Conservation (phyloP, 1,140 invertebrate species). For the Megathymus violae region DNA sequence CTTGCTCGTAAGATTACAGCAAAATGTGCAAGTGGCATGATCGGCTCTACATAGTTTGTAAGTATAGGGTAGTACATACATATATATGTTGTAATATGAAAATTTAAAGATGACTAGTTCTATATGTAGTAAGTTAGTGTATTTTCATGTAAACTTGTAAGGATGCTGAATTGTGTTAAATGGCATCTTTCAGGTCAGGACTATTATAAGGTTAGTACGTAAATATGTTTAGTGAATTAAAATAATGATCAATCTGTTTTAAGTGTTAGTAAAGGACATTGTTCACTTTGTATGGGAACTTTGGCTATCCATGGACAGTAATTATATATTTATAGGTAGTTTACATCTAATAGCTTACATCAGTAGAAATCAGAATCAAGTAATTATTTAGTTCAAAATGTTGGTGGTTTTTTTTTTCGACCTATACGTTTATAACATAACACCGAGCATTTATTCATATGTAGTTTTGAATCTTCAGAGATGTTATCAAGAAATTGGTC, state of each 20-base stretch:
- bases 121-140: slow-evolving; percentile 6
- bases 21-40: background rate
- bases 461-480: too few species aligned
- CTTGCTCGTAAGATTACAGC: background rate
- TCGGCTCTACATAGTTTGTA: slow-evolving; percentile 5
- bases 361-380: too few species aligned
- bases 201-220: slow-evolving; percentile 7
- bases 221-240: slow-evolving; percentile 10
- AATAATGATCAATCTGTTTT: background rate
- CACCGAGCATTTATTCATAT: too few species aligned
- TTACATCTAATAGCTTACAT: too few species aligned
- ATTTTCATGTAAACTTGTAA: slow-evolving; percentile 11
- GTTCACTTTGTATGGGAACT: too few species aligned
- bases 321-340: too few species aligned
- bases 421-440: too few species aligned
- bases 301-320: too few species aligned
- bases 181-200: slow-evolving; percentile 4
- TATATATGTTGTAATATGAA: slow-evolving; percentile 1
- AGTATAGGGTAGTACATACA: background rate
- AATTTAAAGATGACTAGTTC: background rate
- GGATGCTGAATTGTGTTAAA: background rate
- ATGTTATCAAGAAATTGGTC: too few species aligned
- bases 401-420: too few species aligned
- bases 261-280: background rate
- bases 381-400: too few species aligned